Conservation (phyloP, 2,797 vertebrate genomes). For the Helarctos malayanus region DNA sequence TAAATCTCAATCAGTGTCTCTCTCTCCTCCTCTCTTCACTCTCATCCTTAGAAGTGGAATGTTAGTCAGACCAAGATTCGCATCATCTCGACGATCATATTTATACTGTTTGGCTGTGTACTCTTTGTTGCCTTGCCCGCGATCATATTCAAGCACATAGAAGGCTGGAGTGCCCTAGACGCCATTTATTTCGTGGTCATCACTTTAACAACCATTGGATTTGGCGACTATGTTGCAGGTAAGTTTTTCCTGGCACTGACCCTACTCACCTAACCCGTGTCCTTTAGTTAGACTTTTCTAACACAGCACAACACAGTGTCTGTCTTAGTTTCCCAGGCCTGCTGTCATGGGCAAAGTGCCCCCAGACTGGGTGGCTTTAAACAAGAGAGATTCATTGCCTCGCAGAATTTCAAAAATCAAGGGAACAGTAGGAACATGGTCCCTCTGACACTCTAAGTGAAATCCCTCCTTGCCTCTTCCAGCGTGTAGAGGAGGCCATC, state of each 20-base stretch:
- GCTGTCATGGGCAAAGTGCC: neutral
- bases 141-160: slow-evolving; percentile 98
- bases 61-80: slow-evolving; percentile 99
- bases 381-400: neutral
- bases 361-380: neutral
- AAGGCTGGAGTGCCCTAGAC: slow-evolving; percentile 97
- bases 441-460: neutral
- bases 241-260: slow-evolving; percentile 80
- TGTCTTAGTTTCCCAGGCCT: neutral
- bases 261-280: rapidly evolving
- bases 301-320: neutral
- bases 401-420: neutral
- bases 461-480: neutral
- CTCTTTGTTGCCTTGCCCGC: slow-evolving; percentile 98
- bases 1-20: neutral
- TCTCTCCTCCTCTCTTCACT: slow-evolving; percentile 28
- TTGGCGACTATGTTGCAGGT: slow-evolving; percentile 98
- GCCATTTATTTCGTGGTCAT: slow-evolving; percentile 99
- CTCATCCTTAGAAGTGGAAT: slow-evolving; percentile 95
- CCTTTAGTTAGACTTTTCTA: neutral
- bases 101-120: slow-evolving; percentile 97
- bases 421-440: neutral
- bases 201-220: slow-evolving; percentile 98
- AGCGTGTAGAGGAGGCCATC: neutral
- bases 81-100: slow-evolving; percentile 98